Percentiles rank a stretch among this genome's conserved stretches.
phyloP scores from a whole-genome alignment of 2,113 vertebrate species.

The Anthoscopus minutus region DNA sequence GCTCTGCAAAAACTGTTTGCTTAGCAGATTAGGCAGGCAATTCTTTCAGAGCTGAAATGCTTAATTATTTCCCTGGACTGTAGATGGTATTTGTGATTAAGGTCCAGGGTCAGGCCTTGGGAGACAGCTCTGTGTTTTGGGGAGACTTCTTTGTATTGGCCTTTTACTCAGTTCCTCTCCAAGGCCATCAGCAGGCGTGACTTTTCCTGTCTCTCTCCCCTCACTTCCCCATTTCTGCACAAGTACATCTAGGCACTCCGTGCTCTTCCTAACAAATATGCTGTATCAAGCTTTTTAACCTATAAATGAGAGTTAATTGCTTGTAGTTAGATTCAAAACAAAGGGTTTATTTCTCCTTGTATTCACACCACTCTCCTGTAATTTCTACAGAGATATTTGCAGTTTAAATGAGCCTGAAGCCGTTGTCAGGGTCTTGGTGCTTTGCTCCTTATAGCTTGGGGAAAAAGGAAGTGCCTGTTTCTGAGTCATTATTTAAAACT shows the following conservation, averaged over 20 bases:
- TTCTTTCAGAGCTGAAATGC: neutral
- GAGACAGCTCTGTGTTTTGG: neutral
- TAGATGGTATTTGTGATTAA: neutral
- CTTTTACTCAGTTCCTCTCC: neutral
- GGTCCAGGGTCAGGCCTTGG: neutral
- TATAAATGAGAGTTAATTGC: neutral
- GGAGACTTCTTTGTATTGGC: neutral
- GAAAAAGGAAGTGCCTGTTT: conserved; percentile 31
- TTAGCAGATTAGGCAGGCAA: conserved; percentile 9
- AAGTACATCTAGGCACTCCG: neutral
- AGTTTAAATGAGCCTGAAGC: conserved; percentile 10
- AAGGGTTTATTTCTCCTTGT: neutral
- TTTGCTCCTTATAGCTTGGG: neutral
- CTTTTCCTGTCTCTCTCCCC: neutral
- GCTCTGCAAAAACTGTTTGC: conserved; percentile 20
- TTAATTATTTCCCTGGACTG: conserved; percentile 6
- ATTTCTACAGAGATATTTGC: conserved; percentile 9
- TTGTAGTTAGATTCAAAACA: neutral
- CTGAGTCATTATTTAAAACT: conserved; percentile 54
- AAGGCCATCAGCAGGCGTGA: neutral
- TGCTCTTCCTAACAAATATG: neutral
- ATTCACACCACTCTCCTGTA: neutral
- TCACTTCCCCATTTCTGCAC: neutral
- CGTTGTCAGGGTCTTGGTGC: neutral
- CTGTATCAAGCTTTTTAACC: neutral